Evolutionary conservation across 2,888 invertebrate genomes (phyloP), one percentile per base, ranked within the genome.

Genomic region (Pammene aurita): DNA sequence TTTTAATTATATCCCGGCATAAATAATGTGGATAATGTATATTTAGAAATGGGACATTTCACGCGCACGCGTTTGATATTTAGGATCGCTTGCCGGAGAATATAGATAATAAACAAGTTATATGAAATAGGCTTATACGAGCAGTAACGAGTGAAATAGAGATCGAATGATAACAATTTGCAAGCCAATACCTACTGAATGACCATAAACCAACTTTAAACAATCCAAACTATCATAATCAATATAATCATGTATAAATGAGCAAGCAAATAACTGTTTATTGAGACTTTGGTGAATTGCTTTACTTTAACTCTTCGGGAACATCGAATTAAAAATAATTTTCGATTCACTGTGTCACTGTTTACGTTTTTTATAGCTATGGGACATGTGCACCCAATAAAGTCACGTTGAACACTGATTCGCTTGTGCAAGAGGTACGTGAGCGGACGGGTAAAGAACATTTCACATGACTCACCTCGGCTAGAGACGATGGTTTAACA

Each of bases 321-420:
- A 62, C 38, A 41, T 61, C 46, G 52, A 52, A 44, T 48, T 26
- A 35, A n/a, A 14, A 9, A 42, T n/a, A 57, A 35, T 18, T 14
- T 44, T 26, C 6, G n/a, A 57, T 38, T 42, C 52, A 34, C 61
- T 55, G 16, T 63, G 63, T 72, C 72, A 72, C 62, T 71, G 65
- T 70, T 66, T 65, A 67, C 56, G 65, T 60, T 38, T 44, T 41
- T 48, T 64, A 54, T 69, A 54, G 56, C 26, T 38, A 58, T 42
- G 58, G 57, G 67, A 57, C 72, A 63, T 74, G 78, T 76, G 76
- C 70, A 73, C 83, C 74, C 77, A 72, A 74, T 77, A 79, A 76
- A 80, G 82, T 80, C 85, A 81, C 79, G 76, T 75, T 73, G 71
- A 73, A 70, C 73, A 84, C 84, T 83, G 81, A 72, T 75, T 73